Evolutionary conservation across 2,888 invertebrate species (phyloP).

Genomic region (Lomographa bimaculata): DNA sequence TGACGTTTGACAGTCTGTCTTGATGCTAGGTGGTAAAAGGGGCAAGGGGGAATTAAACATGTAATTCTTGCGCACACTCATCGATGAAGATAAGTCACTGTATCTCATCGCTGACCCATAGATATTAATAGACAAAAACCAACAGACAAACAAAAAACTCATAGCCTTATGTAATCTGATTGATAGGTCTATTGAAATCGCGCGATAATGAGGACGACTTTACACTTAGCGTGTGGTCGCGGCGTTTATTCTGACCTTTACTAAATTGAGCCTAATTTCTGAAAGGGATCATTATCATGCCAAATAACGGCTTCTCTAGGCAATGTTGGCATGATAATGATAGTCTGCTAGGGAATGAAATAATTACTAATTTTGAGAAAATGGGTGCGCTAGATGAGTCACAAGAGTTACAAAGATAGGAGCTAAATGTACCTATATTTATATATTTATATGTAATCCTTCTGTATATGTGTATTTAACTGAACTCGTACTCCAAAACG

Average conservation of each 20-base stretch:
- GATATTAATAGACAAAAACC: slow-evolving; percentile 17
- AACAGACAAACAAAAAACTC: slow-evolving; percentile 20
- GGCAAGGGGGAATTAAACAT: no score
- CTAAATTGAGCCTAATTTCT: slow-evolving; percentile 9
- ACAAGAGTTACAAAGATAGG: background rate
- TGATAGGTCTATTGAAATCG: slow-evolving; percentile 3
- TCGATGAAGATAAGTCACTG: slow-evolving; percentile 2
- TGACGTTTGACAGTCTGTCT: no score
- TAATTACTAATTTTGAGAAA: slow-evolving; percentile 1
- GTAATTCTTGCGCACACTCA: no score
- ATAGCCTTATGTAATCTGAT: slow-evolving; percentile 16
- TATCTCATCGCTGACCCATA: slow-evolving; percentile 2
- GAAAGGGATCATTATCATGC: slow-evolving; percentile 7
- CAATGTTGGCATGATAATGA: slow-evolving; percentile 3
- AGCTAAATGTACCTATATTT: no score
- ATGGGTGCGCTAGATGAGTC: background rate
- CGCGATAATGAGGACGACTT: slow-evolving; percentile 3
- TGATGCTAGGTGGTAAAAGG: no score
- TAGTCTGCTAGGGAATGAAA: slow-evolving; percentile 3
- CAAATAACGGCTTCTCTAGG: slow-evolving; percentile 7
- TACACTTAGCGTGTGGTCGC: slow-evolving; percentile 3
- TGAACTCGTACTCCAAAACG: no score
- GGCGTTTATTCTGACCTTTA: slow-evolving; percentile 7
- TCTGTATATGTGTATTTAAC: no score
- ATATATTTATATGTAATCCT: no score